Evolutionary conservation across 2,888 invertebrate genomes (phyloP).

Genomic region (Strigamia maritima): DNA sequence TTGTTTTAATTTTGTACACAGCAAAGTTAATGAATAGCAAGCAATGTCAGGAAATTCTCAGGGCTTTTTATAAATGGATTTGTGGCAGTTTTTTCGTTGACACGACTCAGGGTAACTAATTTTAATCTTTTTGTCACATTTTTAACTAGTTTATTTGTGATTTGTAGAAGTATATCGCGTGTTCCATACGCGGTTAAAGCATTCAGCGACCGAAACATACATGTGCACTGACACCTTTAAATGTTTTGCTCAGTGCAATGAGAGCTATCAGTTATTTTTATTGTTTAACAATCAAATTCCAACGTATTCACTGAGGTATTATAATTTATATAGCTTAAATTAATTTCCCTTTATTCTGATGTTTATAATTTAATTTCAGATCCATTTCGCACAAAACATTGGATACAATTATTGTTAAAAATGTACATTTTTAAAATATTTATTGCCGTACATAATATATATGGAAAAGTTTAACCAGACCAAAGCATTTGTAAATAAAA

Average conservation of each 20-base stretch:
- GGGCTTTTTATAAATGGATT: not conserved
- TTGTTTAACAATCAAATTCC: constrained; percentile 71
- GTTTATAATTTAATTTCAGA: not conserved
- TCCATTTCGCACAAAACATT: not conserved
- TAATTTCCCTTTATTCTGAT: not conserved
- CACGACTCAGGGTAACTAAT: constrained; percentile 43
- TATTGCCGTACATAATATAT: no score
- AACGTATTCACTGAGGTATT: constrained; percentile 70
- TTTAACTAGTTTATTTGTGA: no score
- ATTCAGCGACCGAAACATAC: constrained; percentile 63
- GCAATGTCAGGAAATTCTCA: no score
- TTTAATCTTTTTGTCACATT: not conserved
- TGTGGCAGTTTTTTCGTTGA: constrained; percentile 19
- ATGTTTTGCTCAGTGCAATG: constrained; percentile 69
- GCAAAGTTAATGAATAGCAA: not conserved
- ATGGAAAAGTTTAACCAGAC: no score
- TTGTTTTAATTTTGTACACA: not conserved
- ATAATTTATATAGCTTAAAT: not conserved
- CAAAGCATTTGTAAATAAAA: no score
- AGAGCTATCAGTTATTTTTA: constrained; percentile 67
- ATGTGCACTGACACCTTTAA: constrained; percentile 85
- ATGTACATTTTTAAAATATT: not conserved
- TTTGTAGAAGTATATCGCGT: not conserved
- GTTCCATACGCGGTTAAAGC: constrained; percentile 29
- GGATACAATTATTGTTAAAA: not conserved